Evolutionary conservation across 2,888 invertebrate genomes (phyloP).

Genomic region (Xylota sylvarum): DNA sequence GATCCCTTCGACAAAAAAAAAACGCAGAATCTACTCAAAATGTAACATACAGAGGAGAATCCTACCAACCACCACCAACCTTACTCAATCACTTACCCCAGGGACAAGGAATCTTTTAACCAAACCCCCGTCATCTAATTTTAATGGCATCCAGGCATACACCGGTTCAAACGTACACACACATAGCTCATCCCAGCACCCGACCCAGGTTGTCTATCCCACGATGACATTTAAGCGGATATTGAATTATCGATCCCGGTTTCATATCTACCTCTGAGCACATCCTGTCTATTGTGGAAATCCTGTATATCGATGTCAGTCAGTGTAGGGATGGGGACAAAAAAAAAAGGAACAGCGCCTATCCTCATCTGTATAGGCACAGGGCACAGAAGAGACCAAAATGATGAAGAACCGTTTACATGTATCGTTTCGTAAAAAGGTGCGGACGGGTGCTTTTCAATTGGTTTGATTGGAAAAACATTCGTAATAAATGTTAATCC

Average conservation of each 20-base stretch:
- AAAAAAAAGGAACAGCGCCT: slow-evolving; percentile 12
- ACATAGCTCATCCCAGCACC: slow-evolving; percentile 7
- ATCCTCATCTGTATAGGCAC: neutral
- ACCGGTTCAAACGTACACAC: slow-evolving; percentile 8
- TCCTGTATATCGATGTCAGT: slow-evolving; percentile 40
- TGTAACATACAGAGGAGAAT: neutral
- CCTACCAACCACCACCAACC: neutral
- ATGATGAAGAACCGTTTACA: slow-evolving; percentile 47
- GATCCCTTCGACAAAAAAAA: neutral
- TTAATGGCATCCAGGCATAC: slow-evolving; percentile 40
- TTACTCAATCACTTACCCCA: neutral
- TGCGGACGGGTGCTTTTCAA: slow-evolving; percentile 64
- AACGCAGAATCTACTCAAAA: slow-evolving; percentile 8
- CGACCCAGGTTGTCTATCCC: slow-evolving; percentile 6
- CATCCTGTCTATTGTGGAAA: slow-evolving; percentile 59
- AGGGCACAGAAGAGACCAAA: slow-evolving; percentile 12
- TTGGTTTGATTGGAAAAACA: slow-evolving; percentile 71
- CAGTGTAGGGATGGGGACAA: neutral
- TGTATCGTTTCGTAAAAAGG: slow-evolving; percentile 29
- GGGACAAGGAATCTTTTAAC: neutral
- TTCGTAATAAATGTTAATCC: slow-evolving; percentile 76
- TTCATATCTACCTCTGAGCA: slow-evolving; percentile 61
- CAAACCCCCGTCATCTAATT: slow-evolving; percentile 44
- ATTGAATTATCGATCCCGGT: slow-evolving; percentile 71
- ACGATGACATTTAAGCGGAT: slow-evolving; percentile 71